Evolutionary conservation across 2,113 vertebrate species (phyloP), one percentile per base, ranked within the genome.

Genomic region (Heterochromis multidens): DNA sequence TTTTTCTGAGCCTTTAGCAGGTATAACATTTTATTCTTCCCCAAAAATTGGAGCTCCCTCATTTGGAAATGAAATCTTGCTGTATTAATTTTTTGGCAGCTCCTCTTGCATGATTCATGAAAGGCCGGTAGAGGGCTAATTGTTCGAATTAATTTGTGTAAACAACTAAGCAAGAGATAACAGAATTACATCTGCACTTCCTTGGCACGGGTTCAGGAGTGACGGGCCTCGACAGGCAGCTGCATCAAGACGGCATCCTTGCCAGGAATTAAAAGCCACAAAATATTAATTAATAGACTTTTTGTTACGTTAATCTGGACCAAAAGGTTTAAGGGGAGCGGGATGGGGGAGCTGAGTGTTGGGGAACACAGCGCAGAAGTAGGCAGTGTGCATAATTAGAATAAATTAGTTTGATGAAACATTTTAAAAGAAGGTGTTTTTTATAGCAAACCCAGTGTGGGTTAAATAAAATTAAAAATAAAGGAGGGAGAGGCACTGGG

Each of bases 131-230:
- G 97, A 97, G 97, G 97, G 97, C 97, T 99, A 99, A 99, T 98
- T 98, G 97, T 98, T 98, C 97, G 97, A 97, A 98, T 98, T 98
- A 97, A 99, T 98, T 98, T 98, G 97, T 94, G 96, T 98, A 97
- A 98, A 98, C 96, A 96, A 97, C 97, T 97, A 98, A 98, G 97
- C 97, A 96, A 97, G 97, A 98, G 97, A 98, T 99, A 99, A 99
- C 97, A 98, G 97, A 97, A 98, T 98, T 99, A 97, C 97, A 98
- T 98, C 97, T 98, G 97, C 97, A 97, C 97, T 97, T 97, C 95
- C 97, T 96, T 98, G 98, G 97, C 98, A 96, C 95, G 91, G 97
- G 97, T 97, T 98, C 97, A 98, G 96, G 96, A 95, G 96, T 93
- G 84, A 95, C 92, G 93, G 93, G 97, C 96, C 95, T 94, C 96